Base-by-base conservation (phyloP, 2,888 invertebrate genomes). In the Nebria salina region DNA sequence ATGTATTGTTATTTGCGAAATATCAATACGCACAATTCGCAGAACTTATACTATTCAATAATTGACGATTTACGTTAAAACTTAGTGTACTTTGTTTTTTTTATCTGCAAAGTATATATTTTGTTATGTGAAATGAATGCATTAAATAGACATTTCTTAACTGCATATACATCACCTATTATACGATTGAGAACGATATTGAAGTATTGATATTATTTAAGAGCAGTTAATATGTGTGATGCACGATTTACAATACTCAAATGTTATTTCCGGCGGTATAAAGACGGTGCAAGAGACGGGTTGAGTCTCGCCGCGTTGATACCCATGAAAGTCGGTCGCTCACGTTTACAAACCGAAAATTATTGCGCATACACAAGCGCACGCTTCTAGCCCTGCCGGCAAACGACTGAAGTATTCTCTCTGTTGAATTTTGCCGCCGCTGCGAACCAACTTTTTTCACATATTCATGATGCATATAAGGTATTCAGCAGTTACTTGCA, bases 121-220 rank as follows among this genome's bases (percentile, higher is more conserved):
- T 79, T 75, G 41, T 79, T 68, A 75, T 79, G 79, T 75, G 79
- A 79, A 79, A 42, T 75, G 80, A 75, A 43, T 68, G 80, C 70
- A 80, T 75, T 80, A 80, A 77, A 82, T 77, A 65, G 82, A 82
- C 82, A 82, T 82, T 82, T 82, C 82, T 77, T 82, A 73, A 74
- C 72, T 77, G 82, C 77, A 77, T 82, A 82, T 82, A 82, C 82
- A 82, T 82, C 77, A 82, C 77, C 82, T 82, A 82, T 82, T 82
- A 82, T 82, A 82, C 82, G 82, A 77, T 80, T 75, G 75, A 41
- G 43, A 20, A 42, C 4, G 11, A 70, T 68, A 80, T 26, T 25
- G 34, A 3, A 80, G 34, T 68, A 26, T 80, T 72, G 80, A 79
- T 79, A 66, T 74, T 79, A 11, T 78, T 65, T 65, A 11, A 25